A percentile compares a stretch with the other conserved stretches of the same genome.
Evolutionary conservation across 2,888 invertebrate genomes (phyloP).

Genomic region (Platypus cylindrus): DNA sequence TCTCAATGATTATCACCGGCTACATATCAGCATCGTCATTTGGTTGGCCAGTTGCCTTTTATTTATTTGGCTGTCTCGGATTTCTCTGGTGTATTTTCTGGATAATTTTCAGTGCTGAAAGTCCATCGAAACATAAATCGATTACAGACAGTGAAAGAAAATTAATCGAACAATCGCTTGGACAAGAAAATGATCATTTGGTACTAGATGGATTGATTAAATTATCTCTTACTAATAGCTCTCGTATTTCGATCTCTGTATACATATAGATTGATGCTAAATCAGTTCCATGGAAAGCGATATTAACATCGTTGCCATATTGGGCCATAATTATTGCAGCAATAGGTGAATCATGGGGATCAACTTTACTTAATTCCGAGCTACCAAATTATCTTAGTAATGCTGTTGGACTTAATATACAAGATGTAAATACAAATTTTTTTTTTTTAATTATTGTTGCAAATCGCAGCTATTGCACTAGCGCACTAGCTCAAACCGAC

Average conservation of each 20-base stretch:
- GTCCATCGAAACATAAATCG: slow-evolving; percentile 44
- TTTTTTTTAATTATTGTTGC: neutral
- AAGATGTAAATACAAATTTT: slow-evolving; percentile 12
- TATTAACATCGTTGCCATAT: slow-evolving; percentile 13
- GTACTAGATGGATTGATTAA: slow-evolving; percentile 6
- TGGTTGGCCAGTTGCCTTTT: slow-evolving; percentile 68
- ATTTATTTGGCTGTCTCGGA: slow-evolving; percentile 50
- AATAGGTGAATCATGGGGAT: slow-evolving; percentile 12
- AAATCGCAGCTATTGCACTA: too few species aligned
- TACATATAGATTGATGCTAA: slow-evolving; percentile 7
- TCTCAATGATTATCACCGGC: slow-evolving; percentile 56
- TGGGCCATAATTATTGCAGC: slow-evolving; percentile 13
- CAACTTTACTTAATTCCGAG: slow-evolving; percentile 9
- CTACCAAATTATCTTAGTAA: slow-evolving; percentile 12
- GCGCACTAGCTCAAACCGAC: too few species aligned
- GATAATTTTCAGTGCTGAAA: slow-evolving; percentile 47
- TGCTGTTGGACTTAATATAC: slow-evolving; percentile 12
- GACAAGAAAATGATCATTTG: slow-evolving; percentile 13
- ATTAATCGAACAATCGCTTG: slow-evolving; percentile 38
- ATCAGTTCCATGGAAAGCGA: slow-evolving; percentile 14
- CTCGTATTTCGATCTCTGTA: neutral
- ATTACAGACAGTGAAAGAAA: slow-evolving; percentile 49
- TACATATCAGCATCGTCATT: slow-evolving; percentile 48
- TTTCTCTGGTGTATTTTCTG: slow-evolving; percentile 46
- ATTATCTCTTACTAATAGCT: too few species aligned